Conservation (phyloP, 2,113 vertebrate genomes). For the Melanerpes aurifrons region DNA sequence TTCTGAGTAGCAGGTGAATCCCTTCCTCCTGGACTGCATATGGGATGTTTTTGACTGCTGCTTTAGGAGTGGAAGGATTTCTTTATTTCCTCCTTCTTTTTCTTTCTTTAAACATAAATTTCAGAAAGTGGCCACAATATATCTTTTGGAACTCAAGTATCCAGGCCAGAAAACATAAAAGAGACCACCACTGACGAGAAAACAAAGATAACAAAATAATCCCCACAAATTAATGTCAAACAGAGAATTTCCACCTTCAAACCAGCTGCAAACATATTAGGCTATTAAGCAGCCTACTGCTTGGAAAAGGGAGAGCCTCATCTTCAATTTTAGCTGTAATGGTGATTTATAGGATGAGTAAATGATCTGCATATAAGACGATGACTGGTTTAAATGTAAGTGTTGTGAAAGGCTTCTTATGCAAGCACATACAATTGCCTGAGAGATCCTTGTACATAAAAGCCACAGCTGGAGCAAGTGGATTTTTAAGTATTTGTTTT, state of each 20-base stretch:
- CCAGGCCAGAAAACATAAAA: neutral
- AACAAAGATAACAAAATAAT: neutral
- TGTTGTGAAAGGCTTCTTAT: slow-evolving; percentile 48
- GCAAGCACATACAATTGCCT: slow-evolving; percentile 40
- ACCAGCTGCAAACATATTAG: slow-evolving; percentile 19
- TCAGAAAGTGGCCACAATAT: neutral
- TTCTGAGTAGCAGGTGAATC: slow-evolving; percentile 7
- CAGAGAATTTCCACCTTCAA: neutral
- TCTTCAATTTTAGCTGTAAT: slow-evolving; percentile 52
- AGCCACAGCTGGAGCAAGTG: slow-evolving; percentile 51
- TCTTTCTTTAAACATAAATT: neutral
- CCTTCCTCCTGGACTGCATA: neutral
- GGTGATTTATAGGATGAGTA: slow-evolving; percentile 59
- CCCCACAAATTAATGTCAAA: neutral
- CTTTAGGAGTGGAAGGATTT: neutral
- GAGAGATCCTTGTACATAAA: slow-evolving; percentile 11
- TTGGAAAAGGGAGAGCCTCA: slow-evolving; percentile 12
- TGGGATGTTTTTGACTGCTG: neutral
- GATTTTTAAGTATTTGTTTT: slow-evolving; percentile 52
- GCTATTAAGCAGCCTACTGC: neutral
- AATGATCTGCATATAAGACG: slow-evolving; percentile 61
- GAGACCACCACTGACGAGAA: neutral
- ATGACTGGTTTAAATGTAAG: slow-evolving; percentile 64
- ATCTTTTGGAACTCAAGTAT: neutral
- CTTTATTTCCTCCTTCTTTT: neutral